A percentile compares a stretch with the other conserved stretches of the same genome.
These are phyloP conservation scores for Achlya flavicornis DNA, from an alignment of 2,888 invertebrate genomes.

Conservation along the genomic window DNA sequence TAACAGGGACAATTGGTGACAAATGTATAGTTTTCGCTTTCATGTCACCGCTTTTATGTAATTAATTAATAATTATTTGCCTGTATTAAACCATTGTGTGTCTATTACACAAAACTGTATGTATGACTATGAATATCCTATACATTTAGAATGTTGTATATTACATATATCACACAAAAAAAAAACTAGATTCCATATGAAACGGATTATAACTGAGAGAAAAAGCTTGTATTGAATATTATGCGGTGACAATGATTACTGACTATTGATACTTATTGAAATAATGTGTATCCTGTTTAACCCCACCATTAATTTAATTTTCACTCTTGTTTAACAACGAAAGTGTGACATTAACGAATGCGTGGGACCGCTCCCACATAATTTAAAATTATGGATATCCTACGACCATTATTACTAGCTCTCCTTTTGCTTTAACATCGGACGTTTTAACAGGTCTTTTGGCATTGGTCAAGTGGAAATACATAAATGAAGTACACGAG, in stretches of 20 bases:
- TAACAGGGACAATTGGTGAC: no score
- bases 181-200: no score
- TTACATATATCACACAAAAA: no score
- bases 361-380: slow-evolving; percentile 61
- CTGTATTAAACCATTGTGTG: no score
- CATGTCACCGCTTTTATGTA: no score
- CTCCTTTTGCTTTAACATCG: neutral
- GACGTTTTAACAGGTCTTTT: neutral
- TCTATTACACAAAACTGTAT: no score
- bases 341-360: slow-evolving; percentile 51
- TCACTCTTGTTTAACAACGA: slow-evolving; percentile 45
- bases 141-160: no score
- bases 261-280: neutral
- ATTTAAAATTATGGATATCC: slow-evolving; percentile 66
- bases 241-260: neutral
- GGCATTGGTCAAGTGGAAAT: slow-evolving; percentile 50
- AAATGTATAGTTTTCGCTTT: no score
- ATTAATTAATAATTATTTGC: no score
- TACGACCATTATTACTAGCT: slow-evolving; percentile 39
- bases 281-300: slow-evolving; percentile 30
- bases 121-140: no score
- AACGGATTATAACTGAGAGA: no score
- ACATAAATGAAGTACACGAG: slow-evolving; percentile 65
- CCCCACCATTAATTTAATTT: slow-evolving; percentile 52
- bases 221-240: no score